phyloP scores from a whole-genome alignment of 2,797 vertebrate genomes.

The Acomys russatus region DNA sequence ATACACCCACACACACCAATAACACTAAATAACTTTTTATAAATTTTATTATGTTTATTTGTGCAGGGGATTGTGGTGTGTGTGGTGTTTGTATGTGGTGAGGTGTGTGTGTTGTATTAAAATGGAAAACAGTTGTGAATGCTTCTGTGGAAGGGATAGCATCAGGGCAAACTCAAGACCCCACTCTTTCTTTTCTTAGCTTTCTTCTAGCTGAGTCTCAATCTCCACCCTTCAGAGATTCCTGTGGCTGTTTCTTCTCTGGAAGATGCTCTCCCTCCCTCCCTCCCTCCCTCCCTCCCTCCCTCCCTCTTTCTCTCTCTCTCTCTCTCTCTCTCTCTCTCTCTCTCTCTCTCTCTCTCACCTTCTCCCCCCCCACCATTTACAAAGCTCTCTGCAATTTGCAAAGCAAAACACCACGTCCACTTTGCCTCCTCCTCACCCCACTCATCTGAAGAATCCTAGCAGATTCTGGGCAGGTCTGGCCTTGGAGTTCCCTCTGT shows the following conservation, averaged over 20 bases:
- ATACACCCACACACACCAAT: background rate
- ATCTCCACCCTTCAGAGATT: background rate
- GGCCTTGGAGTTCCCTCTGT: background rate
- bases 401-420: background rate
- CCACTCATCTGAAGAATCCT: background rate
- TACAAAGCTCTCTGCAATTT: background rate
- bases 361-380: background rate
- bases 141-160: too few species aligned
- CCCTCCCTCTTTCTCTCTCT: background rate
- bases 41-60: background rate
- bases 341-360: background rate
- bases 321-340: background rate
- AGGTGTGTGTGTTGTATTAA: background rate
- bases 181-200: too few species aligned
- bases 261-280: background rate
- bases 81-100: background rate
- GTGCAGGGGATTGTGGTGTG: too few species aligned
- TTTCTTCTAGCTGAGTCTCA: background rate
- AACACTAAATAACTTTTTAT: background rate
- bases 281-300: too few species aligned
- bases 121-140: background rate
- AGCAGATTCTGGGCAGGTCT: too few species aligned
- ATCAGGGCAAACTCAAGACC: accelerated
- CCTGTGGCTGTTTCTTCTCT: background rate
- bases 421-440: too few species aligned